Evolutionary conservation across 2,113 vertebrate species (phyloP), one percentile per base, ranked within the genome.

Genomic region (Paradisaea rubra): DNA sequence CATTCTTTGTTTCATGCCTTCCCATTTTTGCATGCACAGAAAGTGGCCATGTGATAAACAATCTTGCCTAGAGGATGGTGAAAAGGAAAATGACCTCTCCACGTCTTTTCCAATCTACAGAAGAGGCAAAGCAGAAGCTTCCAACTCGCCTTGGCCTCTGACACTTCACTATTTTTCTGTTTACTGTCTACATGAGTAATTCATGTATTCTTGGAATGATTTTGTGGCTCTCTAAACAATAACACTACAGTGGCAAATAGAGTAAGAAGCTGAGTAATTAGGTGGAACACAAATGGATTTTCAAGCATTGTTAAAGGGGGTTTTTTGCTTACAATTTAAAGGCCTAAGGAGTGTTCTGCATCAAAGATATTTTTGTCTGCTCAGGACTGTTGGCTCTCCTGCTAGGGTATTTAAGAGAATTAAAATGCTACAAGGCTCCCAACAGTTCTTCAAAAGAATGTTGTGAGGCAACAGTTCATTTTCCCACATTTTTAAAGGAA

Each of bases 201-300:
- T 81, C 35, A 30, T n/a, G 50, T 33, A 53, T 57, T 90, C 64
- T 25, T 64, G 68, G 76, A 81, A 91, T 44, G 79, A 56, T 56
- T 88, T 35, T 64, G 44, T 88, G 76, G 13, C 13, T 68, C 33
- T 80, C 59, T 41, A 63, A 89, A 88, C 82, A 95, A 9, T 78
- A 80, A 71, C 65, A 66, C 28, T 60, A 66, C 47, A 66, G 54
- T 72, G 54, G 74, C 63, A 87, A 89, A 63, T 1, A 45, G 45
- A 95, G 50, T 72, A 49, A 94, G 86, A 60, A 81, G 71, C 35
- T 63, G 81, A 94, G 78, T 91, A 94, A 96, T 87, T 79, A 89
- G 88, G 57, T 63, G 44, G 66, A 92, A 89, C 74, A 76, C 42
- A 94, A 94, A 94, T n/a, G 30, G 33, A 94, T 95, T 94, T 94